Evolutionary conservation across 2,888 invertebrate genomes (phyloP), one percentile per base, ranked within the genome.

Genomic region (Therioaphis trifolii): DNA sequence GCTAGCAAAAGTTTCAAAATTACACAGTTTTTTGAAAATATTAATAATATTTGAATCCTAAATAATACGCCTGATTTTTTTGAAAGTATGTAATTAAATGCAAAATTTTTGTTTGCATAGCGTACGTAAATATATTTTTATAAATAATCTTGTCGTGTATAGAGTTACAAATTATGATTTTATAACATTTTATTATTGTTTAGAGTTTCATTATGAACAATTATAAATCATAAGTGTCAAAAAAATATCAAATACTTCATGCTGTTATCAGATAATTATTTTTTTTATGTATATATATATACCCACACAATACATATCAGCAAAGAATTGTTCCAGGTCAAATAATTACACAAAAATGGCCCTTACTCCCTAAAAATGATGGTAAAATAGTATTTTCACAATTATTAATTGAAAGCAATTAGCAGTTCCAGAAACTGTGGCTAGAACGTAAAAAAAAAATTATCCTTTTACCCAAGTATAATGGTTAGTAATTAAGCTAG

Each of bases 401-500:
- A 82, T 74, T 74, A 74, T 74, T 82, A 74, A 82, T 74, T 35
- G 40, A 35, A 49, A 63, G 63, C 61, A 35, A 82, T 82, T 82
- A 82, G 63, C 52, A 74, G n/a, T 74, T 63, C 14, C 27, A 58
- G 40, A 58, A 61, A 71, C 58, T 58, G 18, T 52, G 14, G 24
- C 35, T 35, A 14, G n/a, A n/a, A 72, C 24, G 35, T 71, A 58
- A 68, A 68, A 78, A 24, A 40, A 69, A 58, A 43, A 74, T 55
- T 52, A 63, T 66, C 24, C 58, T 35, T 74, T 74, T 27, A 5
- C 49, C 52, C 9, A n/a, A 66, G 49, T 14, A 40, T 82, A 82
- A 82, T 82, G 61, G 63, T 74, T 61, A 82, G 72, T 80, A 74
- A 82, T 82, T 82, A 74, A 52, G 9, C 61, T 63, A 63, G 40